A percentile compares a stretch with the other conserved stretches of the same genome.
Evolutionary conservation across 2,888 invertebrate genomes (phyloP).

Genomic region (Alviniconcha strummeri): DNA sequence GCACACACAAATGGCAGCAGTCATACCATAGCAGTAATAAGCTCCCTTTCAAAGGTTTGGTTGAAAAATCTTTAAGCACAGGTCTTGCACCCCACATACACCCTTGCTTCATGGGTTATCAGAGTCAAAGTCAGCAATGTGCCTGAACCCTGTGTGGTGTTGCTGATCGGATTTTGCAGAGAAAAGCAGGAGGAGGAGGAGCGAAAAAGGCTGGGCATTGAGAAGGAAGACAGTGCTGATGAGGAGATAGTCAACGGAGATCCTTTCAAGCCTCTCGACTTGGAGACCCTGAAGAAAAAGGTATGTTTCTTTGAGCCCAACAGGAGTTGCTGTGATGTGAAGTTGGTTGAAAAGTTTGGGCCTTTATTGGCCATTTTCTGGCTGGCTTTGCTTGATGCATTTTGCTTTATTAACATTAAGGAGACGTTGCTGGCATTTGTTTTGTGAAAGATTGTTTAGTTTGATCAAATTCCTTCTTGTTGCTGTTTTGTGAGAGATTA

Average conservation of each 20-base stretch:
- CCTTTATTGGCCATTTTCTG: background rate
- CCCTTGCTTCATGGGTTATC: too few relatives aligned
- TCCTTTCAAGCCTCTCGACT: slow-evolving; percentile 60
- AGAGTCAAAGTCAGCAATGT: too few relatives aligned
- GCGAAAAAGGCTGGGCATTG: slow-evolving; percentile 54
- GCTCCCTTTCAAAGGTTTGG: too few relatives aligned
- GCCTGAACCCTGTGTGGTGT: too few relatives aligned
- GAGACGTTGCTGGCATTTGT: background rate
- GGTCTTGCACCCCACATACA: too few relatives aligned
- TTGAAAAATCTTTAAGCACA: too few relatives aligned
- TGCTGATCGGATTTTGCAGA: slow-evolving; percentile 39
- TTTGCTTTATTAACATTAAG: background rate
- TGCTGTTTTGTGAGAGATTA: too few relatives aligned
- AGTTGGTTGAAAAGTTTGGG: background rate
- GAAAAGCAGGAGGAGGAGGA: slow-evolving; percentile 60
- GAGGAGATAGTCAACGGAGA: slow-evolving; percentile 51
- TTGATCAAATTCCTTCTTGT: too few relatives aligned
- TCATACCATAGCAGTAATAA: too few relatives aligned
- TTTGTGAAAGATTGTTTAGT: slow-evolving; percentile 35
- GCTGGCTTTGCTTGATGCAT: background rate
- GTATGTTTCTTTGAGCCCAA: slow-evolving; percentile 39
- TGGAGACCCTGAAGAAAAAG: slow-evolving; percentile 57
- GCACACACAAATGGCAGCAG: too few relatives aligned
- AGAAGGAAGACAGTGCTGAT: slow-evolving; percentile 48
- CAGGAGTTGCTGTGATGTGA: background rate